These are phyloP conservation scores for Meandrina meandrites DNA, from an alignment of 92 coral and sea anemone species.

Conservation along the genomic window DNA sequence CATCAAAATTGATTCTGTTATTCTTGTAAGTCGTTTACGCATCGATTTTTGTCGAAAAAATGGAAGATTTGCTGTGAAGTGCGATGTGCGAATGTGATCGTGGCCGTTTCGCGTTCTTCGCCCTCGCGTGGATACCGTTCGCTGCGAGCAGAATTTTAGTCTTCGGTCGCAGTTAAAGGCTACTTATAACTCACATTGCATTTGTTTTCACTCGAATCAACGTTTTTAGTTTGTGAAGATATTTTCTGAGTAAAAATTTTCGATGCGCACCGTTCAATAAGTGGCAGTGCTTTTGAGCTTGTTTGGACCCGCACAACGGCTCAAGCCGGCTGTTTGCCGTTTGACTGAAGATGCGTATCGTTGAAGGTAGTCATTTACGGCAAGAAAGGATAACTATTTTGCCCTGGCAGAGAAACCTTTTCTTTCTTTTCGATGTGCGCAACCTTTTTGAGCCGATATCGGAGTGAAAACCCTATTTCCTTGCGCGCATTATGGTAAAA, in stretches of 20 bases:
- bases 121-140: constrained; percentile 23
- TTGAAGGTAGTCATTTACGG: neutral
- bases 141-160: constrained; percentile 10
- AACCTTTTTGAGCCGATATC: neutral
- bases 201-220: neutral
- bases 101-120: constrained; percentile 22
- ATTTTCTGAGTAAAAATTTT: neutral
- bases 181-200: neutral
- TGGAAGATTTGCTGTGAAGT: neutral
- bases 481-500: neutral
- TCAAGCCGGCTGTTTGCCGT: constrained; percentile 19
- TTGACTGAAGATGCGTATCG: neutral
- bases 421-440: constrained; percentile 18
- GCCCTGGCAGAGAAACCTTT: neutral
- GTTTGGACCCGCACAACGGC: constrained; percentile 33
- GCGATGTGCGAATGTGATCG: neutral
- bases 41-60: constrained; percentile 24
- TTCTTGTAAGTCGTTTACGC: constrained; percentile 29
- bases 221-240: neutral
- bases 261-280: constrained; percentile 33
- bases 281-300: constrained; percentile 28
- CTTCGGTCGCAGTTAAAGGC: neutral
- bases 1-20: neutral
- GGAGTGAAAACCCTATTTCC: neutral
- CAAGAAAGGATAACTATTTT: neutral